phyloP scores from a whole-genome alignment of 2,113 vertebrate species.

The Onychostoma macrolepis region DNA sequence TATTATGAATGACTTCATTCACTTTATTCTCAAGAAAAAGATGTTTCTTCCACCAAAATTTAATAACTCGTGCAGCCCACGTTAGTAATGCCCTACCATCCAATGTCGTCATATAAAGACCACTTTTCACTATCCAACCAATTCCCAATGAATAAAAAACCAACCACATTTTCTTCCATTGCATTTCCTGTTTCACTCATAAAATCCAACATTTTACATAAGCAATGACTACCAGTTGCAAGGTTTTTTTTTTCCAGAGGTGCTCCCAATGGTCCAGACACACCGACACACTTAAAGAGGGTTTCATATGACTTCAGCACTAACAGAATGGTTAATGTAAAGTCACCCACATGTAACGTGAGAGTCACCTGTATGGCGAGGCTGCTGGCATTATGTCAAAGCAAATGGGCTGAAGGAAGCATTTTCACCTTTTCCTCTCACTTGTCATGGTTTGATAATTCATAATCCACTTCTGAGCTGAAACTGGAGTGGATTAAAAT shows the following conservation, averaged over 20 bases:
- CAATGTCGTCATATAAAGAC: neutral
- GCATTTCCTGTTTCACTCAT: neutral
- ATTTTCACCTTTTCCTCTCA: slow-evolving; percentile 32
- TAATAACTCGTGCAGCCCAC: neutral
- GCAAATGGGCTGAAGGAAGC: slow-evolving; percentile 22
- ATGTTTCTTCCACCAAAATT: neutral
- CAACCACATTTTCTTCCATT: neutral
- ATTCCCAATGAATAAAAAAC: neutral
- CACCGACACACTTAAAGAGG: neutral
- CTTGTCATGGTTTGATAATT: slow-evolving; percentile 41
- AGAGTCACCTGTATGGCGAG: neutral
- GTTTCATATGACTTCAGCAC: neutral
- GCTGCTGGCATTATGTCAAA: slow-evolving; percentile 11
- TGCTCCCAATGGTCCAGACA: slow-evolving; percentile 5
- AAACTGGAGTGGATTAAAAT: slow-evolving; percentile 43
- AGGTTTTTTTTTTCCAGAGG: neutral
- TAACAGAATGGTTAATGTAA: neutral
- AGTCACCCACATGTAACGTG: neutral
- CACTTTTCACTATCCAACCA: neutral
- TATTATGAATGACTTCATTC: neutral
- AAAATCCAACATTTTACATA: neutral
- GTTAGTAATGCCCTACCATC: neutral
- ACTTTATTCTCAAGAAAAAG: neutral
- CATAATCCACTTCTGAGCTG: slow-evolving; percentile 45
- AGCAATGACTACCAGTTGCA: neutral